Base-by-base conservation (phyloP, 2,888 invertebrate species). In the Bombylius major region DNA sequence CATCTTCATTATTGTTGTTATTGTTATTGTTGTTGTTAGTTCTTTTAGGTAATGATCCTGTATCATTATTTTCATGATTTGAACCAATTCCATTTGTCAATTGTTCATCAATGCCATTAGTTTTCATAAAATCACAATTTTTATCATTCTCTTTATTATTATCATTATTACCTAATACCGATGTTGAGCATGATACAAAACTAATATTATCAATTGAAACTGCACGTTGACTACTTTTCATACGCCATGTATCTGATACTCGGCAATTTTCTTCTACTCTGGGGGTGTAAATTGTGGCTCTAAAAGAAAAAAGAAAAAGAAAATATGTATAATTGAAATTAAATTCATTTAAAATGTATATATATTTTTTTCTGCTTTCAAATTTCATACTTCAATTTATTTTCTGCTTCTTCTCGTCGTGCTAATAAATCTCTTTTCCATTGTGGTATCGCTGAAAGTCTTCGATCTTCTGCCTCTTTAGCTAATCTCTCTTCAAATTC, bases 351-450 rank as follows among this genome's bases (percentile, higher is more conserved):
- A 36, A 36, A 1, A 36, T n/a, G n/a, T n/a, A n/a, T n/a, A n/a
- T n/a, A 36, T 36, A 3, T 36, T 8, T 42, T 8, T 42, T 11
- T 42, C 5, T 4, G 4, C 5, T 44, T 46, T 49, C 47, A 5
- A 9, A 50, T 9, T 39, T 39, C 76, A 73, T 69, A 89, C 89
- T 86, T 88, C 65, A 85, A 77, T 75, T 85, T 83, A 66, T 79
- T 81, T 67, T 88, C 88, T 23, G 84, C 81, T 68, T 84, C 87
- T 66, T 89, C 89, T 65, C 89, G 85, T 62, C 89, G 82, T 56
- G 86, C 86, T 62, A 95, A 74, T 57, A 96, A 77, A 68, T 94
- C 94, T 55, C 94, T 79, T 73, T 96, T 95, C 96, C 96, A 96
- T 52, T 88, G 88, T 1, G 96, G 96, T 65, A 96, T 89, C 13